Conservation (phyloP, 2,113 vertebrate species). For the Penelope pileata region DNA sequence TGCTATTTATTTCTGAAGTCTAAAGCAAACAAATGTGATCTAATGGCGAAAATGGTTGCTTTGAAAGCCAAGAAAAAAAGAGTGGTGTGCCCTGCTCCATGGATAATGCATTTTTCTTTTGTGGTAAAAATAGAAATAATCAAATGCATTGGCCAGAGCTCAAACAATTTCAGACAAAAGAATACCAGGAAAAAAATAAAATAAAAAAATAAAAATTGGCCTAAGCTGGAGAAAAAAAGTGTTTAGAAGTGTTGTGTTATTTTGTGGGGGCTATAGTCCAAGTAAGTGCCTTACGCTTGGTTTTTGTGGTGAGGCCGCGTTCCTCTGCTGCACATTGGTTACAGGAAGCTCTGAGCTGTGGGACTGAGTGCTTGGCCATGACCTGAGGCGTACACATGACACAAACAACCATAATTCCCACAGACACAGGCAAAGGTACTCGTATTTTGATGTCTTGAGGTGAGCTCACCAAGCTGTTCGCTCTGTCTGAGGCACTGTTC, state of each 20-base stretch:
- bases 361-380: background rate
- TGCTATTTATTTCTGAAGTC: slow-evolving; percentile 56
- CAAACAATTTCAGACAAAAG: slow-evolving; percentile 16
- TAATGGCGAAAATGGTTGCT: slow-evolving; percentile 6
- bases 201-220: background rate
- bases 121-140: slow-evolving; percentile 27
- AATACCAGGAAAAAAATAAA: background rate
- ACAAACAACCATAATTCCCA: background rate
- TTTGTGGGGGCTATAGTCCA: slow-evolving; percentile 16
- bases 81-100: background rate
- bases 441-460: background rate
- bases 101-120: slow-evolving; percentile 37
- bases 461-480: background rate
- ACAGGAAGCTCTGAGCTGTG: background rate
- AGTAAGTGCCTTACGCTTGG: background rate
- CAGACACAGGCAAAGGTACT: background rate
- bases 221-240: background rate
- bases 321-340: background rate
- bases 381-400: background rate
- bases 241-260: slow-evolving; percentile 12
- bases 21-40: slow-evolving; percentile 47
- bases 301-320: background rate
- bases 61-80: background rate
- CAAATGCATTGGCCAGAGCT: background rate
- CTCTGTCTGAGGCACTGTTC: background rate